phyloP scores from a whole-genome alignment of 2,888 invertebrate genomes.

The Dysmachus trigonus region DNA sequence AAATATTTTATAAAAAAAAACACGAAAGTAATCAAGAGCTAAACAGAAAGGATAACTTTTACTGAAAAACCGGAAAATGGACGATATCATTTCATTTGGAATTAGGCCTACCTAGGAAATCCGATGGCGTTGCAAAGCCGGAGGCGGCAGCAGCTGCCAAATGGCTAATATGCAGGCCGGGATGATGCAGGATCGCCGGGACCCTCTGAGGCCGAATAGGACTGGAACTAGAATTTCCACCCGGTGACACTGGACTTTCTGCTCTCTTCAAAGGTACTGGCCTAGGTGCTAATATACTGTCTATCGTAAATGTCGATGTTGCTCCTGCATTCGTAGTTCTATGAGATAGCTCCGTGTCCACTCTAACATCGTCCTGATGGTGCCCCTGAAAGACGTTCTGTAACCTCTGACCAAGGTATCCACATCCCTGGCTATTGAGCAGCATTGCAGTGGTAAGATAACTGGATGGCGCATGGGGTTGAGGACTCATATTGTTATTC shows the following conservation, averaged over 20 bases:
- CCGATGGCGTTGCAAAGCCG: conserved; percentile 76
- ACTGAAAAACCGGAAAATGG: neutral
- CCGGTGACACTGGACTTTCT: conserved; percentile 60
- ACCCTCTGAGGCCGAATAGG: conserved; percentile 63
- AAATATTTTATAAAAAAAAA: neutral
- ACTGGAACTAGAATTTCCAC: conserved; percentile 63
- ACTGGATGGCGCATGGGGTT: conserved; percentile 5
- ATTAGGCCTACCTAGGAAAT: conserved; percentile 76
- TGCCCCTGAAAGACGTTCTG: conserved; percentile 61
- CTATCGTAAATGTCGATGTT: conserved; percentile 81
- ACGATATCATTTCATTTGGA: neutral
- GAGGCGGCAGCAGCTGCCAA: conserved; percentile 71
- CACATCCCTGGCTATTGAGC: conserved; percentile 63
- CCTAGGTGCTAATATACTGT: conserved; percentile 81
- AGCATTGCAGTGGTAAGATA: conserved; percentile 64
- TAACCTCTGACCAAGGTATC: conserved; percentile 62
- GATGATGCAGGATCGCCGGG: conserved; percentile 66
- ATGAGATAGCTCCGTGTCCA: conserved; percentile 32
- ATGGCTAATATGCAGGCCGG: conserved; percentile 70
- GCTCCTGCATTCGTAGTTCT: conserved; percentile 50
- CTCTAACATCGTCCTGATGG: conserved; percentile 40
- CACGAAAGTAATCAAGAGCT: neutral
- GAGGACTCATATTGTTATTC: conserved; percentile 24
- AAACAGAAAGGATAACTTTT: neutral
- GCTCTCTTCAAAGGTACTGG: conserved; percentile 55